Evolutionary conservation across 1,140 invertebrate genomes (phyloP).

Genomic region (Pogonus chalceus): DNA sequence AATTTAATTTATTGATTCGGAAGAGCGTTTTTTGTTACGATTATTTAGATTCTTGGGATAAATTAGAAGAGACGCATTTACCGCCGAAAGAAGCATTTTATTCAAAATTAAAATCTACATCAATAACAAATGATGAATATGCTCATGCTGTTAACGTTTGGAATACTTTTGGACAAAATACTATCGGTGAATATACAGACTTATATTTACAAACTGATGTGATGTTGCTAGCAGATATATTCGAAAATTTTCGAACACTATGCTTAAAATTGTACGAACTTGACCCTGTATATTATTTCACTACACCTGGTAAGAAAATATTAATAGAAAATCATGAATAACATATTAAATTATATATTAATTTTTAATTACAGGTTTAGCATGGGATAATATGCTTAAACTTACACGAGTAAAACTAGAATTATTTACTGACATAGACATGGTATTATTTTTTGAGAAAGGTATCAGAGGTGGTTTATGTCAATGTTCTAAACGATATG

Average conservation of each 20-base stretch:
- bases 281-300: not conserved
- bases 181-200: not conserved
- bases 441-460: slow-evolving; percentile 25
- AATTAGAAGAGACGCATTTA: slow-evolving; percentile 15
- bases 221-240: not conserved
- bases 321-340: not conserved
- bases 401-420: slow-evolving; percentile 22
- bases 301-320: not conserved
- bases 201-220: slow-evolving; percentile 30
- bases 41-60: slow-evolving; percentile 11
- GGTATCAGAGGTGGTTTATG: slow-evolving; percentile 12
- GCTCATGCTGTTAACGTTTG: not conserved
- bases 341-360: not conserved
- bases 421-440: slow-evolving; percentile 29
- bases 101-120: not conserved
- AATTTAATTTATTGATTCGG: no score
- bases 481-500: no score
- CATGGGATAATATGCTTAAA: slow-evolving; percentile 30
- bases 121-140: not conserved
- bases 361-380: not conserved
- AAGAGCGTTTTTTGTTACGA: no score
- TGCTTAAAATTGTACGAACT: not conserved
- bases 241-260: not conserved
- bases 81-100: not conserved
- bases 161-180: not conserved